These are phyloP conservation scores for Sesia bembeciformis DNA, from an alignment of 2,888 invertebrate species.

Conservation along the genomic window DNA sequence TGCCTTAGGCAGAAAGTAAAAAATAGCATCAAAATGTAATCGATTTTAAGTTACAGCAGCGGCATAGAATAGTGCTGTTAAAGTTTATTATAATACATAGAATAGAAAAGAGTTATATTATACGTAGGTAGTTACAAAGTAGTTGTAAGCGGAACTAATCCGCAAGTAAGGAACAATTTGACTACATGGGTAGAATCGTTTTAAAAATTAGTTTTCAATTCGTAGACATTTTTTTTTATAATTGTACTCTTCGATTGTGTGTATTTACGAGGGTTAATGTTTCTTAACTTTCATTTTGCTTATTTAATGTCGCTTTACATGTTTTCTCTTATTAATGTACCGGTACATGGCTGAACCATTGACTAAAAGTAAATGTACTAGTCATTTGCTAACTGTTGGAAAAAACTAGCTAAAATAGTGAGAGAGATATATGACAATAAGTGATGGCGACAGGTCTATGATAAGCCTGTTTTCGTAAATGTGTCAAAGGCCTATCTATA, in stretches of 20 bases:
- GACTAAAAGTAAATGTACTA: too few species aligned
- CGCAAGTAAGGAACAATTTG: slow-evolving; percentile 36
- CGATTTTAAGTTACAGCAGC: not conserved
- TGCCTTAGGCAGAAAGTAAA: slow-evolving; percentile 45
- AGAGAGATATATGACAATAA: too few species aligned
- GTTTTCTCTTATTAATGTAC: slow-evolving; percentile 34
- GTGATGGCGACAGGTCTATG: too few species aligned
- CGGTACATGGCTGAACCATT: slow-evolving; percentile 63
- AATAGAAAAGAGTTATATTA: slow-evolving; percentile 30
- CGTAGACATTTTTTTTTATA: slow-evolving; percentile 32
- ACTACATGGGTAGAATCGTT: slow-evolving; percentile 41
- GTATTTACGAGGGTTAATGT: slow-evolving; percentile 24
- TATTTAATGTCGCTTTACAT: slow-evolving; percentile 61
- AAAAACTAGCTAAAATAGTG: too few species aligned
- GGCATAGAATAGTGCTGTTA: not conserved
- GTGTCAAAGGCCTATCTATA: too few species aligned
- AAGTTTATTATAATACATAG: not conserved
- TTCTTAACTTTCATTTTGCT: slow-evolving; percentile 47
- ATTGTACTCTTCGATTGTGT: slow-evolving; percentile 32
- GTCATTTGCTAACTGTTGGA: too few species aligned
- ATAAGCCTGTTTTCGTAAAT: too few species aligned
- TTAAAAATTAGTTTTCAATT: slow-evolving; percentile 18
- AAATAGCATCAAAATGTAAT: not conserved
- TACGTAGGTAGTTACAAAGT: slow-evolving; percentile 42
- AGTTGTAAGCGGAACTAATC: slow-evolving; percentile 43